Evolutionary conservation across 1,140 invertebrate species (phyloP).

Genomic region (Drosophila sproati): DNA sequence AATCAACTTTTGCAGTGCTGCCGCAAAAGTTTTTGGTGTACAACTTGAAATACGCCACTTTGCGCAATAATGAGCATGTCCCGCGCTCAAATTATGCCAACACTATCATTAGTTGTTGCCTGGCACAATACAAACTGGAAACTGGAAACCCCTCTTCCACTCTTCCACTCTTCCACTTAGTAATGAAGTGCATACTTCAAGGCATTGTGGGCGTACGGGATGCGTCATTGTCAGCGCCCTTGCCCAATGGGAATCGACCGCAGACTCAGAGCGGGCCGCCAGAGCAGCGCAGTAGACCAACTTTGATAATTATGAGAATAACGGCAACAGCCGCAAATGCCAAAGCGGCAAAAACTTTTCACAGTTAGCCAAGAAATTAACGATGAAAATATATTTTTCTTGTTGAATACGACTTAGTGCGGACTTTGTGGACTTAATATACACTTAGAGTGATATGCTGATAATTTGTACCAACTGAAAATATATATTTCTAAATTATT

Average conservation of each 20-base stretch:
- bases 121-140: conserved; percentile 15
- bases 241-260: conserved; percentile 48
- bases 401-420: conserved; percentile 28
- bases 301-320: conserved; percentile 77
- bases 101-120: conserved; percentile 59
- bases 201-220: conserved; percentile 21
- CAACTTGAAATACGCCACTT: conserved; percentile 45
- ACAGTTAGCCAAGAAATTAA: conserved; percentile 48
- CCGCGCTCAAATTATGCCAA: conserved; percentile 62
- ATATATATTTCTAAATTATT: conserved; percentile 13
- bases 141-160: background rate
- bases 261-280: conserved; percentile 18
- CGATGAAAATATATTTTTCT: conserved; percentile 38
- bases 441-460: conserved; percentile 53
- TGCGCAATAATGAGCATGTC: conserved; percentile 71
- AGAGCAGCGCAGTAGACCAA: conserved; percentile 63
- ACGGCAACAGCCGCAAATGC: conserved; percentile 53
- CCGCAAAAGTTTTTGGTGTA: conserved; percentile 38
- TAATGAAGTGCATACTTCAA: conserved; percentile 51
- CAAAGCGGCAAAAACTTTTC: conserved; percentile 39
- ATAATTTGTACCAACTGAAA: conserved; percentile 11
- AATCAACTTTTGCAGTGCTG: conserved; percentile 68
- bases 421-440: conserved; percentile 54
- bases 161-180: background rate
- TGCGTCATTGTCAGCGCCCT: conserved; percentile 54